These are phyloP conservation scores for Deilephila elpenor DNA, from an alignment of 2,888 invertebrate species.

Conservation along the genomic window DNA sequence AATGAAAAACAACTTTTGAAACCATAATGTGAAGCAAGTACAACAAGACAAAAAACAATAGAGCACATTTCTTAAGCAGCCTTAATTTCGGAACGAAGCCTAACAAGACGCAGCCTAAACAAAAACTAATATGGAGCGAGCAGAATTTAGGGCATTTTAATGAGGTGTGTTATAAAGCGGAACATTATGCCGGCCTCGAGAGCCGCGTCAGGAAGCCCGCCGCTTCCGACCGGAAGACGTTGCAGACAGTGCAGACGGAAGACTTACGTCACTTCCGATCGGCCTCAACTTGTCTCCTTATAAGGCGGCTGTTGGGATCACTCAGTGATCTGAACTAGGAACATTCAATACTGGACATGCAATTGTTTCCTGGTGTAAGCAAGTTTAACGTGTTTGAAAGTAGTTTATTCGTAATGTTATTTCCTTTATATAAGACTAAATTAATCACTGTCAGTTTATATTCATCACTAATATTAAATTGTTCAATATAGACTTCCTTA, in stretches of 20 bases:
- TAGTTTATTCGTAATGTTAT: not conserved
- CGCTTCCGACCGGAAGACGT: conserved; percentile 75
- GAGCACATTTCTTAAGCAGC: not conserved
- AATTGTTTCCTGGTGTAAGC: not conserved
- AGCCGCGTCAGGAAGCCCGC: conserved; percentile 64
- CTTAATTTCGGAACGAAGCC: conserved; percentile 1
- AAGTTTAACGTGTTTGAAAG: not conserved
- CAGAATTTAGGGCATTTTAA: conserved; percentile 21
- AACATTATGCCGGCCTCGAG: conserved; percentile 61
- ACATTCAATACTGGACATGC: conserved; percentile 18
- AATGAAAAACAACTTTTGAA: too few relatives aligned
- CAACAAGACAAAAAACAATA: too few relatives aligned
- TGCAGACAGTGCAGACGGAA: conserved; percentile 60
- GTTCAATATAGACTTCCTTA: too few relatives aligned
- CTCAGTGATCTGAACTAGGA: conserved; percentile 31
- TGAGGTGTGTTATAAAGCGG: conserved; percentile 41
- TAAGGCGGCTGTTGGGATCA: conserved; percentile 38
- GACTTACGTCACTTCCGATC: conserved; percentile 65
- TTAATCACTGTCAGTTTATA: too few relatives aligned
- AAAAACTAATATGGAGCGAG: not conserved
- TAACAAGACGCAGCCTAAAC: not conserved
- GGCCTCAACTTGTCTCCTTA: conserved; percentile 46
- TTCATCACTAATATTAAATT: too few relatives aligned
- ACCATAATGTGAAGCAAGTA: too few relatives aligned
- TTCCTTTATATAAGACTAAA: not conserved